phyloP scores from a whole-genome alignment of 1,140 invertebrate genomes.

The Megalopta genalis region DNA sequence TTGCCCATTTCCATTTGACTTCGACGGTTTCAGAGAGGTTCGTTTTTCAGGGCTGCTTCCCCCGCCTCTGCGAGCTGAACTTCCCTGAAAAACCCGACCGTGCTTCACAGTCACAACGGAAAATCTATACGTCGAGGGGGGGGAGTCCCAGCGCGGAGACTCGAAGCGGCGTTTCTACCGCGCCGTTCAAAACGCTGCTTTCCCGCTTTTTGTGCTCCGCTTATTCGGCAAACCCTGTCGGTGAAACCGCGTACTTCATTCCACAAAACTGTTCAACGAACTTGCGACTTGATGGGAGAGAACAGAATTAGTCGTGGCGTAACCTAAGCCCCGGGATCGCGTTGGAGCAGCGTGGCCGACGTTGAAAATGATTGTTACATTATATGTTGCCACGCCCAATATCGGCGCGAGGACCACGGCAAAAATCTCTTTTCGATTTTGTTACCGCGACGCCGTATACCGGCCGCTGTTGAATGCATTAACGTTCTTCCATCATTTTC shows the following conservation, averaged over 20 bases:
- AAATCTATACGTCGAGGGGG: conserved; percentile 70
- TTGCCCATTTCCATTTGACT: conserved; percentile 36
- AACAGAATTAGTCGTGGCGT: neutral
- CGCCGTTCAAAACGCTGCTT: conserved; percentile 48
- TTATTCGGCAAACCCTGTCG: neutral
- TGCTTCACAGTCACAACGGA: conserved; percentile 65
- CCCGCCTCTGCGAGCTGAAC: conserved; percentile 56
- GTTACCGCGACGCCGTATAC: neutral
- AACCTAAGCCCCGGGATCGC: no score
- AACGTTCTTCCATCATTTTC: conserved; percentile 42
- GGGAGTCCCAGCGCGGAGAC: neutral
- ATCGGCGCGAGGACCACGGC: neutral
- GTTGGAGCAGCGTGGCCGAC: neutral
- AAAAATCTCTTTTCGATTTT: conserved; percentile 1
- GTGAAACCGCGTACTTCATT: neutral
- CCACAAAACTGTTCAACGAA: no score
- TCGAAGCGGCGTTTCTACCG: conserved; percentile 48
- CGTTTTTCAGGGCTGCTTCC: conserved; percentile 59
- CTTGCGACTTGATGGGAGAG: no score
- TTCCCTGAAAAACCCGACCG: conserved; percentile 56
- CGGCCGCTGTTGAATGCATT: conserved; percentile 30
- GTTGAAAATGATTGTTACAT: neutral
- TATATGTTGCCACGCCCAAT: conserved; percentile 34
- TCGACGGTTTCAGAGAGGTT: conserved; percentile 59
- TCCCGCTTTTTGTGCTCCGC: neutral